Percentiles rank a stretch among this genome's conserved stretches.
phyloP scores from a whole-genome alignment of 1,140 invertebrate species.

The Drosophila prosaltans region DNA sequence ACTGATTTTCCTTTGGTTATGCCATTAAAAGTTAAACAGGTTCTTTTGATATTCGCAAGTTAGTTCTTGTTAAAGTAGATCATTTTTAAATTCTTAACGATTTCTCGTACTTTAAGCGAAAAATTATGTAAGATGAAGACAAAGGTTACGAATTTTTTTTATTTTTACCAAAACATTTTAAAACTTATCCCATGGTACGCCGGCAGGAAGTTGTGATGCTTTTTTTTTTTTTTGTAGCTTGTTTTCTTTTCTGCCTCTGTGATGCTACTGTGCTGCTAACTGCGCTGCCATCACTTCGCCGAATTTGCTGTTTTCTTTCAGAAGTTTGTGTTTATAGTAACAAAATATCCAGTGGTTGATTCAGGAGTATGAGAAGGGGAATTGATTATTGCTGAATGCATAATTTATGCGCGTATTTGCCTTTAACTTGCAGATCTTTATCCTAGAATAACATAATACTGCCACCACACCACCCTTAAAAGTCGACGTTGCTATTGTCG shows the following conservation, averaged over 20 bases:
- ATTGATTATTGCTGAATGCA: conserved; percentile 23
- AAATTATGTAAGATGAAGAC: too few species aligned
- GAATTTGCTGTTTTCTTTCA: conserved; percentile 8
- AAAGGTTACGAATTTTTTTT: too few species aligned
- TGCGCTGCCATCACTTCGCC: background rate
- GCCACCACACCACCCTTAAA: conserved; percentile 56
- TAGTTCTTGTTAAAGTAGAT: too few species aligned
- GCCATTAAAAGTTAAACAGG: too few species aligned
- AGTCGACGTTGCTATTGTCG: conserved; percentile 23
- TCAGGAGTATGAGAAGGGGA: too few species aligned
- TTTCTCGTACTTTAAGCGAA: too few species aligned
- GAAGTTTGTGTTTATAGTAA: conserved; percentile 13
- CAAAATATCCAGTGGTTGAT: background rate
- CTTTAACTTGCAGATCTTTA: conserved; percentile 68
- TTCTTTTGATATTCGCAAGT: too few species aligned
- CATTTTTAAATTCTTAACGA: too few species aligned
- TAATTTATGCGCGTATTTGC: conserved; percentile 44
- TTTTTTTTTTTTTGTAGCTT: background rate
- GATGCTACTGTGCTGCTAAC: background rate
- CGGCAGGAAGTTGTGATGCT: conserved; percentile 11
- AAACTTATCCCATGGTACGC: background rate
- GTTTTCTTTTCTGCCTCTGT: background rate
- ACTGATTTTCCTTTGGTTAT: too few species aligned
- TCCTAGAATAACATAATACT: conserved; percentile 65
- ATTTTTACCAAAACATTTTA: background rate